Conservation (phyloP, 2,113 vertebrate genomes). For the Uropsilus gracilis region DNA sequence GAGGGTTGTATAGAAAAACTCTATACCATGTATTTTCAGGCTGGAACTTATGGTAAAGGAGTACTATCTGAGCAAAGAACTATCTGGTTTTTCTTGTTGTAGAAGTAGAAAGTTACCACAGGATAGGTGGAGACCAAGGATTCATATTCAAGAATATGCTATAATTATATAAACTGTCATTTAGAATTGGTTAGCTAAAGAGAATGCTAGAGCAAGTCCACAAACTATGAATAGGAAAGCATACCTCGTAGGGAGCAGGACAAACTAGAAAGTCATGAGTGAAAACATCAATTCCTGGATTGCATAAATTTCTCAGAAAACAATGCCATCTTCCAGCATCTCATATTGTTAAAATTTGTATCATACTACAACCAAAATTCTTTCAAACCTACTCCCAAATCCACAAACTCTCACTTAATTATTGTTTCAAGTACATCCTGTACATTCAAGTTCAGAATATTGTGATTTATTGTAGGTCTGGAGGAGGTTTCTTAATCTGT, state of each 20-base stretch:
- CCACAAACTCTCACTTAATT: background rate
- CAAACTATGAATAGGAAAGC: too few species aligned
- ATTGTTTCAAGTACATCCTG: background rate
- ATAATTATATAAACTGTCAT: background rate
- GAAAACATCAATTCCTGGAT: background rate
- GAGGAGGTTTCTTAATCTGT: background rate
- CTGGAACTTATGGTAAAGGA: background rate
- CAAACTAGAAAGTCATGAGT: background rate
- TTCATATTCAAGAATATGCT: background rate
- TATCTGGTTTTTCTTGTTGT: background rate
- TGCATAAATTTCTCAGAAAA: background rate
- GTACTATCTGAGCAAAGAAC: background rate
- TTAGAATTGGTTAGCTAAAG: background rate
- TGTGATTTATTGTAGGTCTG: background rate
- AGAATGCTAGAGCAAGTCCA: background rate
- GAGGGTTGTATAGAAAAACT: background rate
- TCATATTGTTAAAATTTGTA: background rate
- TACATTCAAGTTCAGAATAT: background rate
- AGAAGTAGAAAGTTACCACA: background rate
- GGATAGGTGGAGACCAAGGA: background rate
- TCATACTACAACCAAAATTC: background rate
- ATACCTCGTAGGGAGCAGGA: background rate
- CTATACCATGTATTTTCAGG: background rate
- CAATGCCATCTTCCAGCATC: background rate
- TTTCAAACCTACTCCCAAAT: background rate